Base-by-base conservation (phyloP, 2,113 vertebrate species). In the Semicossyphus pulcher region DNA sequence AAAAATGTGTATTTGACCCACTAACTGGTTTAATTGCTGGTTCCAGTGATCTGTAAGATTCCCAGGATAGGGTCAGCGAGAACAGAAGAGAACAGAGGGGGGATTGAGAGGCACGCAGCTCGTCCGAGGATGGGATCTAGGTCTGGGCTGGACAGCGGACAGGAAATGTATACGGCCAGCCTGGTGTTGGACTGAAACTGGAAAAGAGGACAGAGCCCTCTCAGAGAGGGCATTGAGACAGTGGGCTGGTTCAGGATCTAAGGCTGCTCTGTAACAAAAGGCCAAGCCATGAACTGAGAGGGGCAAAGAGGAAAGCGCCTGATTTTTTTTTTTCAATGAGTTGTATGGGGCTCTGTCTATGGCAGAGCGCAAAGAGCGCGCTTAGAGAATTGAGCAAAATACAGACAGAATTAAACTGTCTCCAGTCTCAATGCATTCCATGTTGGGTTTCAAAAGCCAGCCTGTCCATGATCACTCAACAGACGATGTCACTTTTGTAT, bases 151-250 rank as follows among this genome's bases (percentile, higher is more conserved):
- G 74, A 80, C 70, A 70, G 69, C 60, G 52, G 49, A 76, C 72
- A 81, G 76, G 54, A 76, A 87, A 63, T 39, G 49, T 72, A 72
- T 21, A 72, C 9, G 32, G 61, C 73, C 47, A 53, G 12, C 51
- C 68, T 71, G 69, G 76, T 56, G 31, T 59, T 71, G 65, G 70
- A 69, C 58, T 48, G 65, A 68, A 63, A 62, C 41, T 72, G 75
- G 62, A 71, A 69, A 56, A 26, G n/a, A 78, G 78, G 72, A 88
- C 78, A 80, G 77, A 86, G 78, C 11, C 20, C 37, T 78, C 80
- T 91, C 72, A 88, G 71, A 84, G 62, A 68, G 41, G 71, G 74
- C 56, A 75, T 39, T 71, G 78, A 89, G 76, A 82, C 62, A 85
- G 81, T 61, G 78, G 85, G 56, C 31, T 57, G 28, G 69, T 84